Conservation (phyloP, 2,113 vertebrate genomes). For the Cavia porcellus region DNA sequence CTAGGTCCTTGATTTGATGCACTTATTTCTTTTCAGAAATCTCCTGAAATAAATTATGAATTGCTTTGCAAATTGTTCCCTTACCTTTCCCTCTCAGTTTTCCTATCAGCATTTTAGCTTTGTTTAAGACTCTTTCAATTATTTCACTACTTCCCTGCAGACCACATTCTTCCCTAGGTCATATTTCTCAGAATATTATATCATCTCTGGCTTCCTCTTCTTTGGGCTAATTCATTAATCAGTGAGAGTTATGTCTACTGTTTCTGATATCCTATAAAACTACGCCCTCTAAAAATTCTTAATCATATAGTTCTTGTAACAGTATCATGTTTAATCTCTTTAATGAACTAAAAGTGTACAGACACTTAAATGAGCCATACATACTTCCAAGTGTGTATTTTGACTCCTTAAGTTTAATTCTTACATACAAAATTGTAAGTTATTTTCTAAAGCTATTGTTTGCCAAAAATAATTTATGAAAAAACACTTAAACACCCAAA, state of each 20-base stretch:
- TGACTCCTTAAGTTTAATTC: background rate
- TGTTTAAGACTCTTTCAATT: background rate
- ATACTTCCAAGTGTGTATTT: background rate
- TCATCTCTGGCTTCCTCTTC: constrained; percentile 8
- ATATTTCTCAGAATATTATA: constrained; percentile 46
- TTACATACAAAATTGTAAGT: background rate
- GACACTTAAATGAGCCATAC: background rate
- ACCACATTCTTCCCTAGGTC: background rate
- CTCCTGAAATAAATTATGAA: background rate
- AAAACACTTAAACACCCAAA: background rate
- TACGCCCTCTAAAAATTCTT: background rate
- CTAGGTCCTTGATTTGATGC: background rate
- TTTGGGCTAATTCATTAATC: background rate
- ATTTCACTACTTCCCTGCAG: background rate
- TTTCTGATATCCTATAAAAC: background rate
- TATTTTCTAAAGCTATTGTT: background rate
- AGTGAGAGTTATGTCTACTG: background rate
- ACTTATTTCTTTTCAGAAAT: background rate
- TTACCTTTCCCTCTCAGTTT: background rate
- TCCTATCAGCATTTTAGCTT: background rate
- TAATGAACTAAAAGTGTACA: background rate
- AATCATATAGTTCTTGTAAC: constrained; percentile 10
- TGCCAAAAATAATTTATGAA: constrained; percentile 1
- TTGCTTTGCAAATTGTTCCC: background rate
- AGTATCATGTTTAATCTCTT: background rate